Evolutionary conservation across 1,140 invertebrate genomes (phyloP), one percentile per base, ranked within the genome.

Genomic region (Nephila pilipes): DNA sequence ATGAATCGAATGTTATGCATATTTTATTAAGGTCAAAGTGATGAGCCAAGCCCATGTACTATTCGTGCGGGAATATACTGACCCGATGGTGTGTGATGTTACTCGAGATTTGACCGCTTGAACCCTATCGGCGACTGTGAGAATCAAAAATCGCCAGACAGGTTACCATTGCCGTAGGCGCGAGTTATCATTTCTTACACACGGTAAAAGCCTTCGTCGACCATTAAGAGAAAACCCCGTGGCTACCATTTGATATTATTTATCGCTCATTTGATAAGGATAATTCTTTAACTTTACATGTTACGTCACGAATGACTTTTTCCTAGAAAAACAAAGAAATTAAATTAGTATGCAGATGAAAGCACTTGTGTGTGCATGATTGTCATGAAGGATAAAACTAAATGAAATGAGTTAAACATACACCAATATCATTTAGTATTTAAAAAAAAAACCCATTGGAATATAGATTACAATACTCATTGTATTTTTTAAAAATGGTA

Each of bases 141-240:
- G 88, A 90, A 90, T 87, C 90, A 36, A 58, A 91, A 85, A 83
- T 16, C 90, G 83, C 46, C 69, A 57, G 90, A 92, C 90, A 81
- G 63, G 90, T 92, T 92, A 75, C 60, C n/a, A 16, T 87, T 63
- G 85, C 85, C 85, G n/a, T 60, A 54, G 57, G 85, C 85, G 10
- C 25, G n/a, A 83, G 81, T 14, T 32, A 32, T 75, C 69, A 75
- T 36, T 32, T 75, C 69, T 36, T 25, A 75, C 18, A 32, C 29
- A 75, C 16, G 25, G 14, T 32, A 75, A 32, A 29, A 75, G 14
- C 29, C 69, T 75, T 18, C 69, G 29, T 18, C 29, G 20, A 36
- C 20, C 29, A 75, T 75, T 75, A 75, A 75, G 25, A 14, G 1
- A 75, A 75, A 32, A 36, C 25, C 63, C 29, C 16, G 29, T 36